Evolutionary conservation across 2,888 invertebrate genomes (phyloP).

Genomic region (Cheilosia vernalis): DNA sequence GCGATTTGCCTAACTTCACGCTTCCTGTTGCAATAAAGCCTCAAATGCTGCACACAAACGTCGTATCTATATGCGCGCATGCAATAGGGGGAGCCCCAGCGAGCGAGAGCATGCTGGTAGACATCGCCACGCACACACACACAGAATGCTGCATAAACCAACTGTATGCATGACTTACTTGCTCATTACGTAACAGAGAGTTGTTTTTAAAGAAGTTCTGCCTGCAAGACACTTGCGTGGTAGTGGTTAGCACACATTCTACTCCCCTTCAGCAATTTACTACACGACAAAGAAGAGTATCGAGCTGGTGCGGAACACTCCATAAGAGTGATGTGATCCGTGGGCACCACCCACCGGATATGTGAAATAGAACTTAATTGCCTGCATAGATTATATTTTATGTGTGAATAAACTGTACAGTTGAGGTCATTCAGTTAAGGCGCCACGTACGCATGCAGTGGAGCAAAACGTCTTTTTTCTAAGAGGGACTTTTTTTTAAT

Average conservation of each 20-base stretch:
- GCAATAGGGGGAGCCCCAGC: constrained; percentile 3
- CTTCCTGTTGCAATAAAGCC: constrained; percentile 57
- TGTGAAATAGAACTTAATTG: constrained; percentile 59
- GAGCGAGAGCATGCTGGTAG: no score
- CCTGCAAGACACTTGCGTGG: constrained; percentile 16
- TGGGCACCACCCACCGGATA: constrained; percentile 56
- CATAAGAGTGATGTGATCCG: constrained; percentile 12
- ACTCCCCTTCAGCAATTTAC: constrained; percentile 36
- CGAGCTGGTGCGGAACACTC: background rate
- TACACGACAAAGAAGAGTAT: constrained; percentile 14
- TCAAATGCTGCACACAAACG: constrained; percentile 20
- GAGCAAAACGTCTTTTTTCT: background rate
- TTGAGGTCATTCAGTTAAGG: constrained; percentile 17
- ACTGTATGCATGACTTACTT: background rate
- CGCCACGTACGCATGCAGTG: background rate
- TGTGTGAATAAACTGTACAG: constrained; percentile 36
- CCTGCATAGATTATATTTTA: constrained; percentile 31
- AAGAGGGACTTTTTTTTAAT: no score
- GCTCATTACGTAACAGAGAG: constrained; percentile 23
- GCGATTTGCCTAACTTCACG: constrained; percentile 49
- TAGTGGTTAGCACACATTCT: constrained; percentile 23
- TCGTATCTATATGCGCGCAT: constrained; percentile 4
- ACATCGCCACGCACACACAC: no score
- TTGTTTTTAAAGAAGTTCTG: constrained; percentile 24
- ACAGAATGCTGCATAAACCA: background rate